A percentile compares a stretch with the other conserved stretches of the same genome.
These are phyloP conservation scores for Cepaea nemoralis DNA, from an alignment of 1,140 invertebrate genomes.

Conservation along the genomic window DNA sequence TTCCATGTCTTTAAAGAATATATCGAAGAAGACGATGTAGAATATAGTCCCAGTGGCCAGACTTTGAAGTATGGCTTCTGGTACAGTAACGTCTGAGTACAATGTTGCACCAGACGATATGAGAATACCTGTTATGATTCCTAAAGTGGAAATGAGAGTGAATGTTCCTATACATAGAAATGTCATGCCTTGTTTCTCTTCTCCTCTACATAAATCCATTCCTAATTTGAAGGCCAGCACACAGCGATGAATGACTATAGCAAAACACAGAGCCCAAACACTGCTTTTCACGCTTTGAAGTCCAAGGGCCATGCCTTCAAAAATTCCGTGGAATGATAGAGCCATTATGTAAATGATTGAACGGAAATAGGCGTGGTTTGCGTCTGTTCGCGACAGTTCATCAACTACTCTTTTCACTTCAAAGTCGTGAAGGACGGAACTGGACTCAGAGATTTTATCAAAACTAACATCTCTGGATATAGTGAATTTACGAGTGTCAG, in stretches of 20 bases:
- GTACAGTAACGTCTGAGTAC: constrained; percentile 67
- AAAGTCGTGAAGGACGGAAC: constrained; percentile 56
- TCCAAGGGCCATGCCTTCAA: constrained; percentile 89
- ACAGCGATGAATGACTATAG: constrained; percentile 59
- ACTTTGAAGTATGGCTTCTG: constrained; percentile 76
- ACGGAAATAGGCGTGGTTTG: constrained; percentile 55
- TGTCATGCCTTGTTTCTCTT: constrained; percentile 75
- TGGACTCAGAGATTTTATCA: constrained; percentile 33
- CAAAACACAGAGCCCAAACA: constrained; percentile 65
- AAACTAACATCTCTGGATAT: constrained; percentile 29
- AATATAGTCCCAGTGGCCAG: constrained; percentile 90
- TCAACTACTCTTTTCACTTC: constrained; percentile 62
- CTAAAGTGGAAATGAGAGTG: constrained; percentile 79
- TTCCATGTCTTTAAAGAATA: constrained; percentile 78
- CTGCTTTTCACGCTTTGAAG: constrained; percentile 75
- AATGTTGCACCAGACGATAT: constrained; percentile 70
- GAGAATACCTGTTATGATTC: constrained; percentile 77
- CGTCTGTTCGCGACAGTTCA: constrained; percentile 55
- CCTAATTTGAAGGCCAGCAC: constrained; percentile 64
- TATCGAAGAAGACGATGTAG: constrained; percentile 93
- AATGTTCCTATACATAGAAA: constrained; percentile 73
- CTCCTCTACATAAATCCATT: constrained; percentile 65
- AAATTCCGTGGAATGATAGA: constrained; percentile 89
- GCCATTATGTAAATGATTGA: constrained; percentile 81
- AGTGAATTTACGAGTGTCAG: background rate